Conservation (phyloP, 2,113 vertebrate species). For the Turdus rufiventris region DNA sequence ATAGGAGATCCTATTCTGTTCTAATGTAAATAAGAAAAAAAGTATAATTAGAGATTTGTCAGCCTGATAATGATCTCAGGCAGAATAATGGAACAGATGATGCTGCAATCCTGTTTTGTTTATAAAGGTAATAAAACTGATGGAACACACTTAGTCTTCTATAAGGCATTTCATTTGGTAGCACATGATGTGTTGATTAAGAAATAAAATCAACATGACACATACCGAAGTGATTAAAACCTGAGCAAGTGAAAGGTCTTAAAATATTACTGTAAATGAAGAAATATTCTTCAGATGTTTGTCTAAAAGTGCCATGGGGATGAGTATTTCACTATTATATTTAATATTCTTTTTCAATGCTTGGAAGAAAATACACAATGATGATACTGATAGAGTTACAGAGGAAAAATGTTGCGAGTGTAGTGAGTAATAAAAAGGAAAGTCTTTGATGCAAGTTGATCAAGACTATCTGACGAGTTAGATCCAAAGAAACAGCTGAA, state of each 20-base stretch:
- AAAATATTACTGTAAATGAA: conserved; percentile 12
- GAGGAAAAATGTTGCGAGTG: not conserved
- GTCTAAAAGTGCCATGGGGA: not conserved
- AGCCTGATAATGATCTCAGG: not conserved
- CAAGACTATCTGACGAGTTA: not conserved
- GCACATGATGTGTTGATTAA: conserved; percentile 1
- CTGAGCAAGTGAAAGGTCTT: not conserved
- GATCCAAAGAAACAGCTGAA: not conserved
- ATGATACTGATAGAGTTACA: not conserved
- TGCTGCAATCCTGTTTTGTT: not conserved
- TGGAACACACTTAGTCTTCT: not conserved
- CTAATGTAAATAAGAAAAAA: not conserved
- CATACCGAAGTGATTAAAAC: conserved; percentile 11
- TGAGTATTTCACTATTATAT: not conserved
- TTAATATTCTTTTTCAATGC: not conserved
- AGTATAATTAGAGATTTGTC: not conserved
- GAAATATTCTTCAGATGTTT: not conserved
- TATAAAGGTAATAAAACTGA: conserved; percentile 39
- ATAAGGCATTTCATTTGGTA: conserved; percentile 1
- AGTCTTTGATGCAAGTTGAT: not conserved
- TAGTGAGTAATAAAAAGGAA: not conserved
- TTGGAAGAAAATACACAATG: not conserved
- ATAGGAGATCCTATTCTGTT: not conserved
- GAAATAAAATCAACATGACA: not conserved
- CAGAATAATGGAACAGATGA: conserved; percentile 4